These are phyloP conservation scores for Alloplasta piceator DNA, from an alignment of 2,888 invertebrate genomes.

Conservation along the genomic window DNA sequence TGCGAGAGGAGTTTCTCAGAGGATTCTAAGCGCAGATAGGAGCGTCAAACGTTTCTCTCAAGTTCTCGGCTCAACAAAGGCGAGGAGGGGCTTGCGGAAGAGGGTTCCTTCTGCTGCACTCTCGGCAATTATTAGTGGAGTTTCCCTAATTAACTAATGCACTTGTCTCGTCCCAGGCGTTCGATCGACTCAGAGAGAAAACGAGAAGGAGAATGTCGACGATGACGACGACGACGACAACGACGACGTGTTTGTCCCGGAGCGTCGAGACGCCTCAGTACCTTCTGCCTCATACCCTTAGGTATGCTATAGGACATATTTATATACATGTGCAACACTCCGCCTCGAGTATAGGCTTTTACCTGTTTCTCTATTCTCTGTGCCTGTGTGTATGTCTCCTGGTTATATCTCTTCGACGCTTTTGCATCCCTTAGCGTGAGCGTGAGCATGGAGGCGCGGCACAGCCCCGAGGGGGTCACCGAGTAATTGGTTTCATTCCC, in stretches of 20 bases:
- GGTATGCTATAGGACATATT: neutral
- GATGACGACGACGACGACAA: constrained; percentile 28
- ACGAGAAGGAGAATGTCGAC: constrained; percentile 40
- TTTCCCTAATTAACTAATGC: constrained; percentile 78
- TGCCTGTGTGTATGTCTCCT: constrained; percentile 47
- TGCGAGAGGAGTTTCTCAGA: constrained; percentile 30
- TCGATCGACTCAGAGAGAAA: constrained; percentile 52
- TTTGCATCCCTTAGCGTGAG: constrained; percentile 56
- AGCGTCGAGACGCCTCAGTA: constrained; percentile 61
- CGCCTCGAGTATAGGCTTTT: constrained; percentile 53
- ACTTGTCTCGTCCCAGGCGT: constrained; percentile 70
- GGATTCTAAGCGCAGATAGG: constrained; percentile 28
- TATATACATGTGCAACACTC: constrained; percentile 13
- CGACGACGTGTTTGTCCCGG: constrained; percentile 63
- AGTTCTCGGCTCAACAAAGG: constrained; percentile 29
- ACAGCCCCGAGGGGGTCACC: constrained; percentile 79
- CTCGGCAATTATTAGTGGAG: constrained; percentile 65
- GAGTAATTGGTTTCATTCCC: constrained; percentile 83
- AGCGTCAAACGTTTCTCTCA: constrained; percentile 51
- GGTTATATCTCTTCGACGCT: constrained; percentile 66
- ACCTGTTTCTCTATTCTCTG: constrained; percentile 56
- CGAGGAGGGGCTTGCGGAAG: neutral
- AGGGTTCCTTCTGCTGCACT: constrained; percentile 53
- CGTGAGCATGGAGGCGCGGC: constrained; percentile 65
- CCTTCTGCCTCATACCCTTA: constrained; percentile 22